Evolutionary conservation across 1,140 invertebrate species (phyloP).

Genomic region (Meloidogyne chitwoodi): DNA sequence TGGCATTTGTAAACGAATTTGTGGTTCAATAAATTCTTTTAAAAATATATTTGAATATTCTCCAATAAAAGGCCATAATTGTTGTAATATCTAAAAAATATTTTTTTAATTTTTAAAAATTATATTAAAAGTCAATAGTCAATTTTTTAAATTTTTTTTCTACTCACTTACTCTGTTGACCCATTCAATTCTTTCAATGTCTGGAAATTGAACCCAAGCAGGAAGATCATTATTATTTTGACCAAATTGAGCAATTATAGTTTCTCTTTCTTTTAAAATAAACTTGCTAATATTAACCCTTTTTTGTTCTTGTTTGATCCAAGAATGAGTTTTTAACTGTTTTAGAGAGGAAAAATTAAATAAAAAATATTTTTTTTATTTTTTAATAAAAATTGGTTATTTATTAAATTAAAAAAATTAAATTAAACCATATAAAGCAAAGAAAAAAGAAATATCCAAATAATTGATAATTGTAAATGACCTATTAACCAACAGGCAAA

Average conservation of each 20-base stretch:
- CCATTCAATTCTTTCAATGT: conserved; percentile 59
- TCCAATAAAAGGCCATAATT: conserved; percentile 57
- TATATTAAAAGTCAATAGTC: background rate
- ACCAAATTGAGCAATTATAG: conserved; percentile 53
- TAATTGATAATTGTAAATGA: conserved; percentile 43
- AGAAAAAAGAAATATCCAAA: conserved; percentile 48
- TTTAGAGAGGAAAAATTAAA: too few species aligned
- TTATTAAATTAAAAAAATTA: conserved; percentile 20
- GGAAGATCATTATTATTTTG: conserved; percentile 44
- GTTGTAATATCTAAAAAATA: conserved; percentile 45
- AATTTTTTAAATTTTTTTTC: too few species aligned
- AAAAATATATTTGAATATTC: conserved; percentile 55
- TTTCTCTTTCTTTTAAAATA: conserved; percentile 27
- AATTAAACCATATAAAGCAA: conserved; percentile 38
- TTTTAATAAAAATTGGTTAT: background rate
- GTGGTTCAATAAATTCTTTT: conserved; percentile 57
- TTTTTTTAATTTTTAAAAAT: background rate
- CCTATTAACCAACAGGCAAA: conserved; percentile 40
- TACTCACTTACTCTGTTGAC: conserved; percentile 52
- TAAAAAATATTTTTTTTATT: too few species aligned
- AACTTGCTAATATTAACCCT: conserved; percentile 22
- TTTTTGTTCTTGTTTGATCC: conserved; percentile 47
- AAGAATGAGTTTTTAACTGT: conserved; percentile 32
- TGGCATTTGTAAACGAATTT: conserved; percentile 56
- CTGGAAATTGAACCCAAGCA: conserved; percentile 58